Base-by-base conservation (phyloP, 2,113 vertebrate genomes). In the Nycticorax nycticorax region DNA sequence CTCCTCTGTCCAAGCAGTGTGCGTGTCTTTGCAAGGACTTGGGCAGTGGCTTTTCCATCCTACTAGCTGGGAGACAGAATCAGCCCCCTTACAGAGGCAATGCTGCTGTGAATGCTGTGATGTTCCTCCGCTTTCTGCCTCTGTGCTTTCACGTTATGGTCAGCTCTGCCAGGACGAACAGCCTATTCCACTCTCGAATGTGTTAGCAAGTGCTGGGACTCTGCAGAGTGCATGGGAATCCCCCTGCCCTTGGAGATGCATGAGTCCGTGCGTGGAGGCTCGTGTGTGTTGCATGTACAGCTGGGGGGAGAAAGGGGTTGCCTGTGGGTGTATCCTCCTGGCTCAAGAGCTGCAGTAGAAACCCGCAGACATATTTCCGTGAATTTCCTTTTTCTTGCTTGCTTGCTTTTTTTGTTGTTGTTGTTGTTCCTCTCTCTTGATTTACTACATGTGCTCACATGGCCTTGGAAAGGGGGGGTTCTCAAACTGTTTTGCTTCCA, bases 361-460 rank as follows among this genome's bases (percentile, higher is more conserved):
- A 97, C 96, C 52, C 28, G 12, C 60, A 53, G 63, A 52, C 26
- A 15, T 72, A 37, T 72, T 63, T 63, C 11, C 67, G 30, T 41
- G 39, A 28, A 74, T 91, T 81, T 55, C 60, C 33, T 48, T 74
- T 87, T 75, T n/a, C 30, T 82, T 64, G 8, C 56, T 93, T 77
- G 9, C 80, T 95, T 73, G 5, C 82, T 39, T 66, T 28, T 41
- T 48, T 12, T 79, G 77, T 79, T 82, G 85, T 24, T 8, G 35
- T 56, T 55, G 18, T 68, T 20, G 8, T 35, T 93, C 26, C 69
- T 91, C 74, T 88, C 35, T 79, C 47, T 89, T 96, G 96, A 97
- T 97, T 97, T 95, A 97, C 96, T 97, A 92, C 91, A 28, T 82
- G 57, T 55, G 75, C 82, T 98, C 97, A 97, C 97, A 83, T 97